phyloP scores from a whole-genome alignment of 2,113 vertebrate genomes.

The Ahaetulla prasina region DNA sequence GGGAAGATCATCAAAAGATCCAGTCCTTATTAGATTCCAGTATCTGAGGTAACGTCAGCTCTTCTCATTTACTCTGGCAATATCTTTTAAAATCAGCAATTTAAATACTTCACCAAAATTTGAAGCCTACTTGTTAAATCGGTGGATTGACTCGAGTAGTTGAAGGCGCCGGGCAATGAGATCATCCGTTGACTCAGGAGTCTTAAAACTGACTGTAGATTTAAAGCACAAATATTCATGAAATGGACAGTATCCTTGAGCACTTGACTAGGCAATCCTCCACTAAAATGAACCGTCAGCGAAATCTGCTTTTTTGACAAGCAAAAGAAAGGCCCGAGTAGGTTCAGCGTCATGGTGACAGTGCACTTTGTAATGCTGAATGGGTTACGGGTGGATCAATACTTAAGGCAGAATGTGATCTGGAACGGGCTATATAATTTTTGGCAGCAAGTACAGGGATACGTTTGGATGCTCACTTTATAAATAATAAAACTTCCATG shows the following conservation, averaged over 20 bases:
- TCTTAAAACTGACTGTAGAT: conserved; percentile 67
- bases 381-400: not conserved
- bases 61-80: not conserved
- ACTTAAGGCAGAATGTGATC: not conserved
- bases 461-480: not conserved
- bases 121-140: conserved; percentile 70
- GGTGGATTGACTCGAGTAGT: conserved; percentile 68
- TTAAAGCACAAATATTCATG: conserved; percentile 54
- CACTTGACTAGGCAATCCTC: not conserved
- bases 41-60: not conserved
- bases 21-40: not conserved
- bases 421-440: not conserved
- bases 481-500: not conserved
- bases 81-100: not conserved
- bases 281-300: not conserved
- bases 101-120: not conserved
- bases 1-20: not conserved
- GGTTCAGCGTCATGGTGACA: not conserved
- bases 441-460: not conserved
- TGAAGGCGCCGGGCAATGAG: conserved; percentile 71
- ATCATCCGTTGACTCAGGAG: conserved; percentile 68
- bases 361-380: not conserved
- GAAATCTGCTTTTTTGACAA: not conserved
- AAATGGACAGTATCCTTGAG: conserved; percentile 15
- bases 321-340: not conserved